Base-by-base conservation (phyloP, 2,888 invertebrate genomes). In the Apodemia mormo region DNA sequence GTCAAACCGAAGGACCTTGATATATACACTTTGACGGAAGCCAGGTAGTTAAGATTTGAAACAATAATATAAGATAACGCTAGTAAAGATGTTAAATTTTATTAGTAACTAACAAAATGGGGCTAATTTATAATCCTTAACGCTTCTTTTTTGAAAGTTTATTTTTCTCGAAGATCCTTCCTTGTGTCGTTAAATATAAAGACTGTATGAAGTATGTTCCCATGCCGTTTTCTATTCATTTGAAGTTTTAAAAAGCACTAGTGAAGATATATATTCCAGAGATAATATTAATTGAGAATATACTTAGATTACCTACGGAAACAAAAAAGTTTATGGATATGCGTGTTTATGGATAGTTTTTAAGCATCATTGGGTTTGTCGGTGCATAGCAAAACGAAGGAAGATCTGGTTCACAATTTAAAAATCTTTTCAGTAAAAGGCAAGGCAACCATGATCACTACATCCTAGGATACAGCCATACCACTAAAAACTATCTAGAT, bases 11-110 rank as follows among this genome's bases (percentile, higher is more conserved):
- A 86, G 87, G 85, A 85, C 81, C 82, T 81, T 76, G 81, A 84
- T 85, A 84, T 82, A 87, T 85, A 86, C 80, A 77, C 80, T 81
- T 78, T 87, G 89, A 87, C 92, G 89, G 91, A 91, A 92, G 91
- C 89, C 92, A 92, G 92, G 92, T 92, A 92, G 92, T 92, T 86
- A 89, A 92, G 92, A 92, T 92, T 80, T 79, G 76, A 87, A 89
- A 91, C 89, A 87, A 89, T 90, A 91, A 88, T 89, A 86, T 85
- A 79, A 88, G 92, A 93, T 92, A 92, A 92, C 85, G 82, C 79
- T 78, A 84, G 89, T 91, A 88, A 86, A 93, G 92, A 90, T 86
- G 90, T 93, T 85, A 83, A 81, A 80, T 90, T 92, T 93, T 92
- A 92, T 92, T 90, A 83, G 85, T 81, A 87, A 84, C 84, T 87